A percentile compares a stretch with the other conserved stretches of the same genome.
Conservation (phyloP, 2,113 vertebrate species). For the Chamaea fasciata region DNA sequence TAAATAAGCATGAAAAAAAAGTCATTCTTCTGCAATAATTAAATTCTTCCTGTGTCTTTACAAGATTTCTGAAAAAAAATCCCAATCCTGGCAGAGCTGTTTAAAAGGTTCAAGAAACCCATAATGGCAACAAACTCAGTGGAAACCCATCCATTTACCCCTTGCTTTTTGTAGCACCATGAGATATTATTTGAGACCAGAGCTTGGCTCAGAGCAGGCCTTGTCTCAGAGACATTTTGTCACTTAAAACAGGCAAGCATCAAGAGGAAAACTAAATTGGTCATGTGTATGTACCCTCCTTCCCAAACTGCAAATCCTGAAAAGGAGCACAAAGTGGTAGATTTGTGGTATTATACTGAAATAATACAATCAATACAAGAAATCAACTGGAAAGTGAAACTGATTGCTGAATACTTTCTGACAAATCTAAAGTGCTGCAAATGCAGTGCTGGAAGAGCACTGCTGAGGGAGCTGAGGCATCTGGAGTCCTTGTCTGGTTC, state of each 20-base stretch:
- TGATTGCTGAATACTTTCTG: too few relatives aligned
- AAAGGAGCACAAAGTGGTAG: too few relatives aligned
- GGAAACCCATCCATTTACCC: background rate
- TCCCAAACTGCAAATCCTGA: background rate
- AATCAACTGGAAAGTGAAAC: too few relatives aligned
- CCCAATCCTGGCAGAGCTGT: background rate
- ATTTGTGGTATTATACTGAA: too few relatives aligned
- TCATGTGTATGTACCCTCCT: accelerated
- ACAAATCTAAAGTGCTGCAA: too few relatives aligned
- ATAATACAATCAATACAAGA: too few relatives aligned
- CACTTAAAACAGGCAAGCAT: background rate
- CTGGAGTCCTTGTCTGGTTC: background rate
- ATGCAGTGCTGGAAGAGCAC: background rate
- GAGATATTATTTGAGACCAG: background rate
- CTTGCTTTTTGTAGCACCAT: background rate
- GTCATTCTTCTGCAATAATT: background rate
- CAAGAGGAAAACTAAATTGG: background rate
- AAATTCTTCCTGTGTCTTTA: constrained; percentile 47
- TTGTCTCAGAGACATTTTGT: background rate
- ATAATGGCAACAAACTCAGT: background rate
- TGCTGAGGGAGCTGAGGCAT: too few relatives aligned
- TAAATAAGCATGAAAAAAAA: constrained; percentile 1
- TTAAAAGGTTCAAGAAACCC: background rate
- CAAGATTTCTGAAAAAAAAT: background rate
- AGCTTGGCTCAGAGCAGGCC: background rate